Evolutionary conservation across 2,888 invertebrate species (phyloP), one percentile per base, ranked within the genome.

Genomic region (Trilocha varians): DNA sequence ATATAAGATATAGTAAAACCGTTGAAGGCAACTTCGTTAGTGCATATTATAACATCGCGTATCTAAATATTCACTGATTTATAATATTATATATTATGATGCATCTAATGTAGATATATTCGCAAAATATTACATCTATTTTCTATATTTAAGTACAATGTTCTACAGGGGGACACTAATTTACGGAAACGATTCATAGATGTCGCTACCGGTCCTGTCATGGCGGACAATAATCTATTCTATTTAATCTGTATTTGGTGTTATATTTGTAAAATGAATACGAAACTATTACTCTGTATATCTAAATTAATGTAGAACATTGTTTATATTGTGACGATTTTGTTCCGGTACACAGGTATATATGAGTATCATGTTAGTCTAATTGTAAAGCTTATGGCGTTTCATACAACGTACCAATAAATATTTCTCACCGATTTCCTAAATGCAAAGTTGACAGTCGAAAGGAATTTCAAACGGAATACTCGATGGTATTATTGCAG

Each of bases 41-140:
- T 69, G 73, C 70, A 66, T 62, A 63, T 61, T 52, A 62, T 58
- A 62, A 61, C 59, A 67, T 62, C 57, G 65, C 68, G 49, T 70
- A 71, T 55, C 62, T 72, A 68, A 61, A 58, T 62, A 65, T 60
- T 61, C 56, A 65, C 57, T 48, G 61, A 61, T 55, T 59, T 49
- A 60, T 64, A 54, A 54, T 57, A 61, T 53, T 50, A 49, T 60
- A 65, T 67, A 62, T 76, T 78, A 80, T 67, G 73, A 74, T 75
- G 76, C 75, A 74, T 78, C 77, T 82, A 80, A 43, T 80, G 76
- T 80, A 83, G 77, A 79, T 75, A 70, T 25, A 25, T 70, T 82
- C 77, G 76, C 78, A 82, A 82, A 83, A 82, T 83, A 76, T 75
- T 68, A 79, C 63, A 65, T 78, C 70, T 80, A 75, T 77, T 65